phyloP scores from a whole-genome alignment of 1,140 invertebrate species.

The Eumaeus atala region DNA sequence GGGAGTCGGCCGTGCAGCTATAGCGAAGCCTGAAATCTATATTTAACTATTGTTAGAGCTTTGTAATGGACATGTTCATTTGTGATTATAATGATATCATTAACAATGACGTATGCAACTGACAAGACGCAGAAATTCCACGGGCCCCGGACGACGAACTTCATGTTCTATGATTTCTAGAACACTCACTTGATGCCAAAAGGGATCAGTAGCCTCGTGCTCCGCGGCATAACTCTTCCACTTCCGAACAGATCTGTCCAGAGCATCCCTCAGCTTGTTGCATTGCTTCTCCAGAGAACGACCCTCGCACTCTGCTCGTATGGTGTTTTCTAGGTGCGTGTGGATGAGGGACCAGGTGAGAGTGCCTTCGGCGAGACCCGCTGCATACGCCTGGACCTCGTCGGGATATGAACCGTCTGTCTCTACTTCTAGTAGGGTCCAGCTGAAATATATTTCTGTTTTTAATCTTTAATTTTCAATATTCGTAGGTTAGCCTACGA shows the following conservation, averaged over 20 bases:
- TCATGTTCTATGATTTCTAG: too few relatives aligned
- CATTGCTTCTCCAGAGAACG: conserved; percentile 79
- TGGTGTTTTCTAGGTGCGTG: conserved; percentile 85
- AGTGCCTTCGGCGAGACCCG: conserved; percentile 91
- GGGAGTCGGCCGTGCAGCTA: too few relatives aligned
- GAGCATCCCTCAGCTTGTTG: conserved; percentile 78
- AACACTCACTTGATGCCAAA: conserved; percentile 85
- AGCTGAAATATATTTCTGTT: conserved; percentile 66
- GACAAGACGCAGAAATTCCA: too few relatives aligned
- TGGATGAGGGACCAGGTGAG: conserved; percentile 88
- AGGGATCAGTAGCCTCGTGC: conserved; percentile 74
- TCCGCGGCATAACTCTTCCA: conserved; percentile 76
- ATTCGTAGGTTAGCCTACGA: too few relatives aligned
- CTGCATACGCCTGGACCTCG: conserved; percentile 88
- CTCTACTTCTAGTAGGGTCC: conserved; percentile 87
- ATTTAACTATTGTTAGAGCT: too few relatives aligned
- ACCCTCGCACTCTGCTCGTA: conserved; percentile 80
- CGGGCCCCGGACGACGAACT: too few relatives aligned
- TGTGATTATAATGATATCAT: too few relatives aligned
- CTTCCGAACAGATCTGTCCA: conserved; percentile 78
- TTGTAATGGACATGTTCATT: too few relatives aligned
- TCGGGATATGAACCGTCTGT: conserved; percentile 82
- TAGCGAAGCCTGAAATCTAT: too few relatives aligned
- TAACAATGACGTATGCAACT: too few relatives aligned
- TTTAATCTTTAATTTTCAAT: too few relatives aligned